Percentiles rank a stretch among this genome's conserved stretches.
Evolutionary conservation across 2,113 vertebrate genomes (phyloP).

Genomic region (Telmatochromis bifrenatus): DNA sequence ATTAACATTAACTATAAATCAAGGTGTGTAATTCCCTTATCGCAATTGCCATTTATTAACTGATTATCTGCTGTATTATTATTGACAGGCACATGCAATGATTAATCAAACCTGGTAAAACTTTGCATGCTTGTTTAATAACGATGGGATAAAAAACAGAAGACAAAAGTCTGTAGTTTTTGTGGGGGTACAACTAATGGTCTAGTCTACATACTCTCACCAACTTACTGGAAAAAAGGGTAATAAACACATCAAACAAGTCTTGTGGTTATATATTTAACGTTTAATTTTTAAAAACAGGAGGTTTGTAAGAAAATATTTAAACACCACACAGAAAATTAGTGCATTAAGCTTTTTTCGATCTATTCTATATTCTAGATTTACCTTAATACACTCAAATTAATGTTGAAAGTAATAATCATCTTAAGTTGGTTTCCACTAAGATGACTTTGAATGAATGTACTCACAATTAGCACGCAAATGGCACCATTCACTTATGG

Average conservation of each 20-base stretch:
- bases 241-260: neutral
- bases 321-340: neutral
- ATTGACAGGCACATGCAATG: neutral
- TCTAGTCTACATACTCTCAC: neutral
- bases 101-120: neutral
- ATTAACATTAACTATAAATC: neutral
- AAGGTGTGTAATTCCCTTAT: neutral
- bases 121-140: neutral
- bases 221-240: neutral
- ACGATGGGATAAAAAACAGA: neutral
- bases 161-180: neutral
- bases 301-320: neutral
- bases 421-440: neutral
- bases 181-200: neutral
- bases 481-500: neutral
- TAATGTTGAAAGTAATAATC: neutral
- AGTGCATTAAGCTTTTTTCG: neutral
- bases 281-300: accelerated
- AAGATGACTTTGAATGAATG: neutral
- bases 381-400: neutral
- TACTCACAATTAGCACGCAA: neutral
- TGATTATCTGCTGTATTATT: neutral
- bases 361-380: neutral
- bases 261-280: neutral
- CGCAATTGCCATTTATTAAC: neutral